Base-by-base conservation (phyloP, 2,888 invertebrate genomes). In the Neocrepidodera transversa region DNA sequence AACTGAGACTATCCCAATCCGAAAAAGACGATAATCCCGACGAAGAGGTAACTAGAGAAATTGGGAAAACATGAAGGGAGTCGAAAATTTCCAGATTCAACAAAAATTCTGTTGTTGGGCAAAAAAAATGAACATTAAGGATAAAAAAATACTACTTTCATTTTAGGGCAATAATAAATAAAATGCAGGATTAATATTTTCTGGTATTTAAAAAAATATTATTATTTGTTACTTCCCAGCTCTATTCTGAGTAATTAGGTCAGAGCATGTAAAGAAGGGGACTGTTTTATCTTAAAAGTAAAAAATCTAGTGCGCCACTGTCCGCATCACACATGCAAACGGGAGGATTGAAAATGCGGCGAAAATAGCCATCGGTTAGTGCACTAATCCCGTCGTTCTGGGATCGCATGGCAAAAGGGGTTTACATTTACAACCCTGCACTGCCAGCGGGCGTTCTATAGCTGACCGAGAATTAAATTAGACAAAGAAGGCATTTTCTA, bases 401-500 rank as follows among this genome's bases (percentile, higher is more conserved):
- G 14, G 14, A 30, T n/a, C 30, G n/a, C 8, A 30, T 10, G 10
- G 30, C 2, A 2, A 10, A 2, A n/a, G 3, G 14, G 35, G 35
- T 35, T 35, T 35, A n/a, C n/a, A n/a, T n/a, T n/a, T n/a, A n/a
- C 2, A 35, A 35, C 13, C 35, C 13, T 35, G 23, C 23, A 5
- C 13, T 8, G 43, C 43, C 43, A 23, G 43, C 11, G 50, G 50
- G 43, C 42, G 23, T 35, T 43, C 26, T 30, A 18, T 10, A 14
- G 35, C 51, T 45, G 57, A 43, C 43, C 51, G 51, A 30, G 55
- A 64, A 61, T 61, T 56, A 52, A 61, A 59, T 58, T 54, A 55
- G 47, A 61, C 64, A 64, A 64, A 54, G 50, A 54, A 53, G 42
- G 58, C 52, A 55, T 63, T 60, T 63, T 60, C 57, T n/a, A 14